These are phyloP conservation scores for Gymnocephalus cernua DNA, from an alignment of 2,113 vertebrate species.

Conservation along the genomic window DNA sequence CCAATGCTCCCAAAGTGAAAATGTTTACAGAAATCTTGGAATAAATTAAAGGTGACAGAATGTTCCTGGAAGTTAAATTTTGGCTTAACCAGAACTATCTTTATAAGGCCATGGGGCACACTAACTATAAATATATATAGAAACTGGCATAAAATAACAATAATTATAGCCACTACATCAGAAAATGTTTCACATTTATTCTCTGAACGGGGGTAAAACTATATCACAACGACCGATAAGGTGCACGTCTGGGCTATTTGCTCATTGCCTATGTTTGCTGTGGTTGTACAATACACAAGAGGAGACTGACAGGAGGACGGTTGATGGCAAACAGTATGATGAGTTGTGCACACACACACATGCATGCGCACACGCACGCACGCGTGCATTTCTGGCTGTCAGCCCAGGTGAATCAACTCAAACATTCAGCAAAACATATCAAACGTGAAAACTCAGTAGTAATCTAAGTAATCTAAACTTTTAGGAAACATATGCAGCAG, in stretches of 20 bases:
- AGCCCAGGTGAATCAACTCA: slow-evolving; percentile 23
- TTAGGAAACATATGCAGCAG: not conserved
- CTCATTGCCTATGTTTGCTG: slow-evolving; percentile 27
- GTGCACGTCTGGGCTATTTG: slow-evolving; percentile 14
- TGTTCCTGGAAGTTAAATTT: slow-evolving; percentile 33
- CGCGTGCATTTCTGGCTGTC: slow-evolving; percentile 19
- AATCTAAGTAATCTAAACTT: slow-evolving; percentile 17
- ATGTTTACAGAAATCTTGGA: slow-evolving; percentile 36
- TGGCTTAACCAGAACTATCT: slow-evolving; percentile 1
- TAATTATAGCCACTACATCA: not conserved
- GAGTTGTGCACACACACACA: slow-evolving; percentile 11
- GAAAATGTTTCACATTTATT: not conserved
- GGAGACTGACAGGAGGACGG: slow-evolving; percentile 36
- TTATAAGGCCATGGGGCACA: not conserved
- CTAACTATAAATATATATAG: not conserved
- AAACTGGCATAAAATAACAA: slow-evolving; percentile 3
- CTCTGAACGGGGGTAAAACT: not conserved
- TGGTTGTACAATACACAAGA: slow-evolving; percentile 8
- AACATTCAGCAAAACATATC: slow-evolving; percentile 23
- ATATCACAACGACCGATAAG: slow-evolving; percentile 12
- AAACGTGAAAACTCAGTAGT: slow-evolving; percentile 15
- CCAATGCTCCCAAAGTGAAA: slow-evolving; percentile 12
- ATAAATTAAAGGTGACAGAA: slow-evolving; percentile 42
- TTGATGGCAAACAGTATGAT: slow-evolving; percentile 39
- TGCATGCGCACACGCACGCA: not conserved